A percentile compares a stretch with the other conserved stretches of the same genome.
Evolutionary conservation across 1,140 invertebrate species (phyloP).

Genomic region (Zaprionus ornatus): DNA sequence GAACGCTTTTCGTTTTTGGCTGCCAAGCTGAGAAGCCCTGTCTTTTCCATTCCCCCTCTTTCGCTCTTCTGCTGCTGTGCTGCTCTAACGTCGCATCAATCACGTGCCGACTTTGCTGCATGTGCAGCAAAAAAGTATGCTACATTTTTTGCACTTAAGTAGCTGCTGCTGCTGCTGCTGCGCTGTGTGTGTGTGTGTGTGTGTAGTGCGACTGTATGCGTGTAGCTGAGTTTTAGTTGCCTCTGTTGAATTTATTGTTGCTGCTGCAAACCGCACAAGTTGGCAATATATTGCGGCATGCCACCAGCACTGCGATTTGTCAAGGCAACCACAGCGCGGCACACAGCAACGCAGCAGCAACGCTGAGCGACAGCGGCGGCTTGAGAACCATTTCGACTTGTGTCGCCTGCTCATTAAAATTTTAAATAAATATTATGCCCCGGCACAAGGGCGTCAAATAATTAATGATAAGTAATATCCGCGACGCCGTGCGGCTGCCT

Average conservation of each 20-base stretch:
- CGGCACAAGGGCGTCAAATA: slow-evolving; percentile 37
- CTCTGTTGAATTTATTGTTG: slow-evolving; percentile 43
- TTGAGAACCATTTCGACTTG: slow-evolving; percentile 31
- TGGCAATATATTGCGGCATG: slow-evolving; percentile 50
- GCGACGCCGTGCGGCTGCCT: slow-evolving; percentile 22
- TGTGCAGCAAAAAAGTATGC: slow-evolving; percentile 55
- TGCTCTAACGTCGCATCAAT: slow-evolving; percentile 44
- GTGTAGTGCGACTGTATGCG: slow-evolving; percentile 2
- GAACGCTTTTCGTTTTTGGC: slow-evolving; percentile 19
- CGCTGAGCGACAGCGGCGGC: background rate
- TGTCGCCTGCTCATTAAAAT: slow-evolving; percentile 51
- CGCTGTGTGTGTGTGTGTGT: background rate
- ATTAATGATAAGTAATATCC: slow-evolving; percentile 60
- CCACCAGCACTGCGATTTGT: slow-evolving; percentile 46
- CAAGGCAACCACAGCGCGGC: slow-evolving; percentile 34
- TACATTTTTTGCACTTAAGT: slow-evolving; percentile 57
- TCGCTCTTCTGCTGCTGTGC: background rate
- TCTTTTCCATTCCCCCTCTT: background rate
- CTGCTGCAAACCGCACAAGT: slow-evolving; percentile 36
- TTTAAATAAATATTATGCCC: slow-evolving; percentile 51
- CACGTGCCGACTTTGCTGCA: slow-evolving; percentile 49
- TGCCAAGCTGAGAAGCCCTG: background rate
- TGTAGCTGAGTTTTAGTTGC: slow-evolving; percentile 21
- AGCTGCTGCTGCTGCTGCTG: slow-evolving; percentile 28
- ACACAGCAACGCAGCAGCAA: background rate